A percentile compares a stretch with the other conserved stretches of the same genome.
Conservation (phyloP, 2,113 vertebrate genomes). For the Halcyon malimbica region DNA sequence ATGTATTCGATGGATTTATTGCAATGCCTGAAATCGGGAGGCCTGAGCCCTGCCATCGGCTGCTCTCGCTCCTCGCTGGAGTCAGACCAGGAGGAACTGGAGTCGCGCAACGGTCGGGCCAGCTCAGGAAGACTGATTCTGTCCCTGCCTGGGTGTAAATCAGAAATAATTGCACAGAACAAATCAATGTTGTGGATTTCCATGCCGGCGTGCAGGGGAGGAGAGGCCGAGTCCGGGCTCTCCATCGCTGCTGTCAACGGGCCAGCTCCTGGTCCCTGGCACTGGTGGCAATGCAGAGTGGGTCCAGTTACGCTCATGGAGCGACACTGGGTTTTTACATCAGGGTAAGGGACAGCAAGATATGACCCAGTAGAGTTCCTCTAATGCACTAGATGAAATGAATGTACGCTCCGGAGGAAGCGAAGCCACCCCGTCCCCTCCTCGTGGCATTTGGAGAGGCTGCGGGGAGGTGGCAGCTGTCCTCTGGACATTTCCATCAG, state of each 20-base stretch:
- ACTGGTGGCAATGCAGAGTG: background rate
- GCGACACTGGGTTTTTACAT: background rate
- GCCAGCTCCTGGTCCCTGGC: background rate
- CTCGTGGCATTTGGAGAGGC: accelerated
- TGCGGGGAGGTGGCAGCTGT: background rate
- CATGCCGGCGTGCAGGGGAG: accelerated
- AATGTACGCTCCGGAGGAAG: background rate
- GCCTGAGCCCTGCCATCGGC: accelerated
- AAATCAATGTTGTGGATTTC: accelerated
- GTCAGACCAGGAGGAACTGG: background rate
- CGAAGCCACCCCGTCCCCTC: accelerated
- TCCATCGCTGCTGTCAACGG: background rate
- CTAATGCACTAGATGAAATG: constrained; percentile 29
- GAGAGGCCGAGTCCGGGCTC: accelerated
- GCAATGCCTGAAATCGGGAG: background rate
- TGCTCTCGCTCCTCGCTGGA: background rate
- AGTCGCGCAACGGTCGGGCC: accelerated
- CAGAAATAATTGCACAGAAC: background rate
- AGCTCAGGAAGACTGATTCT: background rate
- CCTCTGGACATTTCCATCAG: background rate
- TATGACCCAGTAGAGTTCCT: background rate
- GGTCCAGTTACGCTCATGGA: background rate
- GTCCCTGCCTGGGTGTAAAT: background rate
- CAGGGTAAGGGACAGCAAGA: background rate
- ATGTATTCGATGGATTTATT: background rate